Evolutionary conservation across 2,888 invertebrate species (phyloP), one percentile per base, ranked within the genome.

Genomic region (Spicauda simplicius): DNA sequence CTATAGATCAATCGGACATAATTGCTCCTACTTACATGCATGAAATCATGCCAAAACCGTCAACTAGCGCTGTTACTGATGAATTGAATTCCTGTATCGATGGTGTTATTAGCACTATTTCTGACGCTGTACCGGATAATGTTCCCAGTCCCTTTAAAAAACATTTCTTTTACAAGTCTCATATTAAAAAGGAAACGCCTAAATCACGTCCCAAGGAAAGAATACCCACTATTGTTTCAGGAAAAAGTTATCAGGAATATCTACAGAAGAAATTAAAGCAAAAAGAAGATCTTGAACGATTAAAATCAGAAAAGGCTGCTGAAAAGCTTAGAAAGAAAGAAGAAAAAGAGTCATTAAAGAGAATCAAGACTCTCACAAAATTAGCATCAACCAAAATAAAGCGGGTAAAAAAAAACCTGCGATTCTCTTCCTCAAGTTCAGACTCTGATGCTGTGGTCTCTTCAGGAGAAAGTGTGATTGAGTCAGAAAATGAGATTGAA

Each of bases 251-350:
- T 20, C 53, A 53, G 3, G 53, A 53, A 53, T 53, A 53, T 20
- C 11, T 53, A 6, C 4, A 8, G 10, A 53, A 53, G 53, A 53
- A 53, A n/a, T 53, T 53, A 53, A 11, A 2, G 11, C 3, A 53
- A 53, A 53, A 68, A 57, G 68, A 71, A 69, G 72, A 72, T 65
- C 64, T 72, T 68, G 64, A 70, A 66, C 65, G 58, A 72, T 66
- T 72, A 6, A 6, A 72, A 66, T 59, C 70, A 33, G 68, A 70
- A 71, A 54, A 62, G 58, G 71, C 69, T 69, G 66, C 70, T 33
- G 33, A 33, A 33, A 33, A 8, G 8, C 33, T 6, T 6, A 33
- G 8, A 8, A 33, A 33, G 14, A 68, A 63, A 65, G 45, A 68
- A 59, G 25, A 61, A 66, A 68, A 60, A 68, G 64, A 70, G 63